Evolutionary conservation across 2,113 vertebrate genomes (phyloP).

Genomic region (Chunga burmeisteri): DNA sequence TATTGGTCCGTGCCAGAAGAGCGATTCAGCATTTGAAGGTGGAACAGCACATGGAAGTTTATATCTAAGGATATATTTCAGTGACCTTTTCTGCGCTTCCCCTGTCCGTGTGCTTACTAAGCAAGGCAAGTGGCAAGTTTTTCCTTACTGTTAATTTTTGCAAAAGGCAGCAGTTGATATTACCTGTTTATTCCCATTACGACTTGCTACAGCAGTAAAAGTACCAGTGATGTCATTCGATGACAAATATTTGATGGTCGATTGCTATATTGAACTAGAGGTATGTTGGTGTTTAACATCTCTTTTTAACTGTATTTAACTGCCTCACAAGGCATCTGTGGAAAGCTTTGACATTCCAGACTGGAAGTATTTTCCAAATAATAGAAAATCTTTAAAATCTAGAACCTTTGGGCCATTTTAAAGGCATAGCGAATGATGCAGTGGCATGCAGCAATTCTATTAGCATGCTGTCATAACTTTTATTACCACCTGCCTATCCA

Average conservation of each 20-base stretch:
- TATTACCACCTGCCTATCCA: neutral
- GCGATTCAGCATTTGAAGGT: neutral
- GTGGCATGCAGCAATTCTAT: neutral
- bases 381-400: neutral
- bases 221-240: neutral
- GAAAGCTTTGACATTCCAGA: neutral
- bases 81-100: neutral
- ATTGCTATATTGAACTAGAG: neutral
- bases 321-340: neutral
- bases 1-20: neutral
- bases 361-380: neutral
- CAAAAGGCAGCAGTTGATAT: neutral
- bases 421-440: rapidly evolving
- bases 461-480: neutral
- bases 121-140: neutral
- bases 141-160: neutral
- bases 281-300: neutral
- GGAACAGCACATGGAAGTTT: neutral
- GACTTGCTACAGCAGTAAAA: neutral
- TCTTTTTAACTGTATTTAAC: neutral
- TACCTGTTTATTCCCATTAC: neutral
- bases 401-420: neutral
- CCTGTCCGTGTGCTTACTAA: neutral
- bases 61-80: neutral
- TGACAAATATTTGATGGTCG: neutral